These are phyloP conservation scores for Solea solea DNA, from an alignment of 2,113 vertebrate species.

Conservation along the genomic window DNA sequence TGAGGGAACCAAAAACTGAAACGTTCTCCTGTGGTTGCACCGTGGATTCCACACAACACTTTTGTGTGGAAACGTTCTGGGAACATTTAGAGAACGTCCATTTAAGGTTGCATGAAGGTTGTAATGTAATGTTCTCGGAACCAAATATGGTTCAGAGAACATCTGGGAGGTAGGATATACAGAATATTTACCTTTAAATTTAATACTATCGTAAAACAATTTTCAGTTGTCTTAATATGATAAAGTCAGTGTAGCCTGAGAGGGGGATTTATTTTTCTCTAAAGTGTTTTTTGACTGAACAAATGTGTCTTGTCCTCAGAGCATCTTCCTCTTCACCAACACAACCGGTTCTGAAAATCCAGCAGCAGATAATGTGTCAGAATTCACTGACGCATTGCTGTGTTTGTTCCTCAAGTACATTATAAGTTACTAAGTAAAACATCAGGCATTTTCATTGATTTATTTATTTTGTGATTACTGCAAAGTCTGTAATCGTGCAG, in stretches of 20 bases:
- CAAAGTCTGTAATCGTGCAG: background rate
- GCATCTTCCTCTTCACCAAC: slow-evolving; percentile 1
- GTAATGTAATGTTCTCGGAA: too few relatives aligned
- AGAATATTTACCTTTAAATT: too few relatives aligned
- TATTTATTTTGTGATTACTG: background rate
- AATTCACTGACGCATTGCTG: background rate
- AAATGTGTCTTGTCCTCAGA: slow-evolving; percentile 6
- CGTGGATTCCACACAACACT: too few relatives aligned
- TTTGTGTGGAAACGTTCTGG: too few relatives aligned
- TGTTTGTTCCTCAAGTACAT: background rate
- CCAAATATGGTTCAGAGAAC: too few relatives aligned
- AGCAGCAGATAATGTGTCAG: slow-evolving; percentile 2
- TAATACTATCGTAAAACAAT: too few relatives aligned
- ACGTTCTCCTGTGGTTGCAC: too few relatives aligned
- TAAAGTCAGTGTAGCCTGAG: background rate
- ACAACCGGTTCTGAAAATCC: slow-evolving; percentile 15
- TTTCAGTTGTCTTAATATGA: background rate
- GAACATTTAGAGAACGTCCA: too few relatives aligned
- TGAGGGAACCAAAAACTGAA: too few relatives aligned
- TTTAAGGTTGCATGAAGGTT: too few relatives aligned
- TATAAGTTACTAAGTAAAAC: background rate
- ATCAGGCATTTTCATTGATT: background rate
- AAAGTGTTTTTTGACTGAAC: slow-evolving; percentile 8
- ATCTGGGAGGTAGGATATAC: too few relatives aligned
- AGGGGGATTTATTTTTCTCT: background rate